A percentile compares a stretch with the other conserved stretches of the same genome.
These are phyloP conservation scores for Scaptodrosophila lebanonensis DNA, from an alignment of 1,140 invertebrate species.

Conservation along the genomic window DNA sequence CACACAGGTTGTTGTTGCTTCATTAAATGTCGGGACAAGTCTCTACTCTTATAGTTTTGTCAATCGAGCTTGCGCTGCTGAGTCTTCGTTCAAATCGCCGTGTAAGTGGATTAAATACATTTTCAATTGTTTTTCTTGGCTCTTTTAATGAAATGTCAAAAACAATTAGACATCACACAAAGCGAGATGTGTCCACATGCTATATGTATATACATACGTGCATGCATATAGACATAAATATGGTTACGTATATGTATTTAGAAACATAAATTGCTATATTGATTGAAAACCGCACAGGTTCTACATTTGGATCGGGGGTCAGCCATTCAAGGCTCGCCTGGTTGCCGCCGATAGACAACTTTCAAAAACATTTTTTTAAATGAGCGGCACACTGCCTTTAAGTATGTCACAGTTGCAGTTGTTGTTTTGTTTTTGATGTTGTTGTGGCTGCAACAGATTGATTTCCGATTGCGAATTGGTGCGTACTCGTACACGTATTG, in stretches of 20 bases:
- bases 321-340: conserved; percentile 29
- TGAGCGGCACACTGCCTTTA: no score
- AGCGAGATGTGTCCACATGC: no score
- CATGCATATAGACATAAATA: no score
- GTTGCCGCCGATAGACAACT: not conserved
- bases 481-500: no score
- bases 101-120: conserved; percentile 53
- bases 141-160: conserved; percentile 64
- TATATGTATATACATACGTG: no score
- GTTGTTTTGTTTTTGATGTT: not conserved
- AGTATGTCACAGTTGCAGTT: conserved; percentile 23
- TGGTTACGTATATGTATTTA: conserved; percentile 1
- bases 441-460: no score
- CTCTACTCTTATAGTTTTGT: no score
- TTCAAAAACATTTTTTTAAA: no score
- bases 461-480: no score
- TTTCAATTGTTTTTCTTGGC: conserved; percentile 6
- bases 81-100: no score
- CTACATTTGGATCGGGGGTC: conserved; percentile 4
- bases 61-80: no score
- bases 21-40: no score
- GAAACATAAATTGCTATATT: not conserved
- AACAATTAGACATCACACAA: conserved; percentile 49
- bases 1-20: conserved; percentile 13
- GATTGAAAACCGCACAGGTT: conserved; percentile 27